A percentile compares a stretch with the other conserved stretches of the same genome.
Conservation (phyloP, 2,113 vertebrate genomes). For the Pomatostomus ruficeps region DNA sequence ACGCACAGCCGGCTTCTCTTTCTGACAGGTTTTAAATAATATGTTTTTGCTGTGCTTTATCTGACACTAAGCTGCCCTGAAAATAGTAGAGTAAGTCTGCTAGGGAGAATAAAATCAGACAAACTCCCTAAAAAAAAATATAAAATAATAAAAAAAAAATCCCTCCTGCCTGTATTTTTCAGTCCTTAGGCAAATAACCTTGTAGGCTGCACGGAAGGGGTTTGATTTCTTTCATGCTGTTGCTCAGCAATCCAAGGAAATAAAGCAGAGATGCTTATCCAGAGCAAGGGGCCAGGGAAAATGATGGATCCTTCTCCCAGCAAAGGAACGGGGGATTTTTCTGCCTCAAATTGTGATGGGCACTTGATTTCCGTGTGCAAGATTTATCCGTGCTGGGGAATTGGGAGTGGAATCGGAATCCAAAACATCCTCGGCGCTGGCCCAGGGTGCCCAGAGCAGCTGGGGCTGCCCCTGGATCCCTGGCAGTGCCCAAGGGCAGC, state of each 20-base stretch:
- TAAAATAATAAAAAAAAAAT: neutral
- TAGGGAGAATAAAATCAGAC: slow-evolving; percentile 38
- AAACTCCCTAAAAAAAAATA: neutral
- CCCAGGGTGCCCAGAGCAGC: neutral
- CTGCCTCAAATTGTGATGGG: neutral
- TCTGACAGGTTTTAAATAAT: slow-evolving; percentile 56
- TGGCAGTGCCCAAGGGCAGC: neutral
- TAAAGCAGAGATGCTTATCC: neutral
- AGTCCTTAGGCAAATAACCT: slow-evolving; percentile 51
- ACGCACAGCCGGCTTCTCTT: neutral
- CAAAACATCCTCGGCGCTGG: neutral
- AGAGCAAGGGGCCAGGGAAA: neutral
- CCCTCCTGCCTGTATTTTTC: neutral
- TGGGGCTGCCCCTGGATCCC: neutral
- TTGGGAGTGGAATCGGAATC: neutral
- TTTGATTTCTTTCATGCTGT: neutral
- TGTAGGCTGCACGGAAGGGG: neutral
- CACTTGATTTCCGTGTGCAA: neutral
- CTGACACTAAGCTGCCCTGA: slow-evolving; percentile 60
- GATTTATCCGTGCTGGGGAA: neutral
- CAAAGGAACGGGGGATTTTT: neutral
- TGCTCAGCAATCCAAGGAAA: neutral
- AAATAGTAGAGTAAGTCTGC: slow-evolving; percentile 27
- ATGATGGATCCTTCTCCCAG: neutral
- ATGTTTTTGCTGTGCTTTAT: slow-evolving; percentile 38